Evolutionary conservation across 2,888 invertebrate genomes (phyloP).

Genomic region (Lomographa bimaculata): DNA sequence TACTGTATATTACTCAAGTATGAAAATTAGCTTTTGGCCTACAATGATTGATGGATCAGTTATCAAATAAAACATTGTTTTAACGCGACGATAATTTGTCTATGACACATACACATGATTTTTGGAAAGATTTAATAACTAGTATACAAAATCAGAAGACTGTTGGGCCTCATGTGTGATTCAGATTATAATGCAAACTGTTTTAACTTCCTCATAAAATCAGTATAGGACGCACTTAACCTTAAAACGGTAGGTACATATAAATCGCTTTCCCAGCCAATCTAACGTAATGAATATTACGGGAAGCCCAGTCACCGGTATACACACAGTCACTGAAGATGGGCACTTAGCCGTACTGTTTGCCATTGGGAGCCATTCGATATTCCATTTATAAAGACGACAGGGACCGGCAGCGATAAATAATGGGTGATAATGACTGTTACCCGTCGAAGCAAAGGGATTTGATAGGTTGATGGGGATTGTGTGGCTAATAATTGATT

Average conservation of each 20-base stretch:
- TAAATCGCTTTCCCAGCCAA: constrained; percentile 9
- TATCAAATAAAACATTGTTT: no score
- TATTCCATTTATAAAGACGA: constrained; percentile 31
- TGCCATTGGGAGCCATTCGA: constrained; percentile 26
- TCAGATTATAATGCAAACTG: no score
- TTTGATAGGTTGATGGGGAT: constrained; percentile 21
- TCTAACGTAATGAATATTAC: constrained; percentile 14
- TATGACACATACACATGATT: no score
- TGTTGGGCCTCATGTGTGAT: no score
- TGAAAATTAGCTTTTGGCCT: no score
- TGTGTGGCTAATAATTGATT: constrained; percentile 22
- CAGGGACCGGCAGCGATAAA: constrained; percentile 22
- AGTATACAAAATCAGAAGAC: no score
- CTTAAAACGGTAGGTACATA: not conserved
- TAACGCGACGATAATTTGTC: no score
- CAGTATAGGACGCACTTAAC: no score
- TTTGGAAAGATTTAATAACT: no score
- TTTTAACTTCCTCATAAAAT: no score
- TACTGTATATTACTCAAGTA: no score
- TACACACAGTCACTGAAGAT: constrained; percentile 20
- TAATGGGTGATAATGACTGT: constrained; percentile 26
- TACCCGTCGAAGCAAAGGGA: constrained; percentile 15
- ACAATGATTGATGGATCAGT: no score
- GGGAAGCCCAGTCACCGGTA: constrained; percentile 10
- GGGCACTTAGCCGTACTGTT: constrained; percentile 27